Evolutionary conservation across 2,113 vertebrate species (phyloP).

Genomic region (Serinus canaria): DNA sequence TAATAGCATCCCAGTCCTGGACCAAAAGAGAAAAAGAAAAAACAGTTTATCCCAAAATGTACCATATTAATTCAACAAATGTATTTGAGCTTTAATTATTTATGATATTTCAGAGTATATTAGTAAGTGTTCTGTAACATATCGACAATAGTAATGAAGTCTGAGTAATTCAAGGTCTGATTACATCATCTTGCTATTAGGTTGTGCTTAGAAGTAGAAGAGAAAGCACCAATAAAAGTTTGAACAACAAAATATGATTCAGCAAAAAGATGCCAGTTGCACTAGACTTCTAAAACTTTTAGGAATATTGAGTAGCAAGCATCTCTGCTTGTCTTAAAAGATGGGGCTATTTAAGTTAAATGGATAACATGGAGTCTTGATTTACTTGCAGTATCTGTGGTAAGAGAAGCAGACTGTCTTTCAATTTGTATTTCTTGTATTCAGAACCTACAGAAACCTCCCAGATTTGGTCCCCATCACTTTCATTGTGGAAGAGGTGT

Average conservation of each 20-base stretch:
- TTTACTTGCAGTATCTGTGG: background rate
- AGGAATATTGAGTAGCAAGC: background rate
- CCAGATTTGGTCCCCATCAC: background rate
- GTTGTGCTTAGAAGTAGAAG: background rate
- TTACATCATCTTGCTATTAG: background rate
- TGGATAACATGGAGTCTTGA: background rate
- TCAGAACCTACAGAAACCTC: background rate
- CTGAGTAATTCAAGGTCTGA: conserved; percentile 16
- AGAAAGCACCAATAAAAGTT: background rate
- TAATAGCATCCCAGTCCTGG: background rate
- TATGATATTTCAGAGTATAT: conserved; percentile 9
- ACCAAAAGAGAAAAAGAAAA: background rate
- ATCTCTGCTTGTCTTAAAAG: background rate
- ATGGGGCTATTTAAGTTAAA: background rate
- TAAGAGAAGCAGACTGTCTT: background rate
- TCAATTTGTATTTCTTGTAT: background rate
- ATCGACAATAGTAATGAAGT: background rate
- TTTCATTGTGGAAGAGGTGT: background rate
- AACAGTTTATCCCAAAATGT: background rate
- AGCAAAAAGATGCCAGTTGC: background rate
- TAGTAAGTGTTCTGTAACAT: background rate
- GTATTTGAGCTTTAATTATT: conserved; percentile 38
- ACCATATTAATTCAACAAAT: conserved; percentile 3
- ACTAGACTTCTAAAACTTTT: background rate
- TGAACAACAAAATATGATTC: background rate